These are phyloP conservation scores for Unio pictorum DNA, from an alignment of 2,888 invertebrate species.

Conservation along the genomic window DNA sequence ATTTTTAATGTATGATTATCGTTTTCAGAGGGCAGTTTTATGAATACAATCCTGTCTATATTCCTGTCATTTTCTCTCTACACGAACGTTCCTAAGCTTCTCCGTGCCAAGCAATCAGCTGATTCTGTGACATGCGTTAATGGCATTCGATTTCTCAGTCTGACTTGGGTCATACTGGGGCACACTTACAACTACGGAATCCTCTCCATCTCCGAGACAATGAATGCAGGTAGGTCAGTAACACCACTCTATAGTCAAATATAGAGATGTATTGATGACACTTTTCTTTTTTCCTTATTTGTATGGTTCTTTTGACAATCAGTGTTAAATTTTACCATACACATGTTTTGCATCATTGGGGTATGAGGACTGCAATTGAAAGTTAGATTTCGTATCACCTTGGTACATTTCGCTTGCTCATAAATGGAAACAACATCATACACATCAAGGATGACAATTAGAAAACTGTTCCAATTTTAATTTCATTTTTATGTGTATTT, in stretches of 20 bases:
- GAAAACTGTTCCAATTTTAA: too few species aligned
- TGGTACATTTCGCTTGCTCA: too few species aligned
- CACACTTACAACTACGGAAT: slow-evolving; percentile 53
- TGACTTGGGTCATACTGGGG: slow-evolving; percentile 57
- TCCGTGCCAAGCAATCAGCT: slow-evolving; percentile 71
- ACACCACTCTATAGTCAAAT: background rate
- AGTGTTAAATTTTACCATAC: too few species aligned
- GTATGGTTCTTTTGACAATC: too few species aligned
- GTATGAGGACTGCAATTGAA: too few species aligned
- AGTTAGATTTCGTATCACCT: too few species aligned
- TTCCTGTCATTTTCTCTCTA: slow-evolving; percentile 80
- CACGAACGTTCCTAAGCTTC: slow-evolving; percentile 76
- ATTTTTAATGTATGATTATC: background rate
- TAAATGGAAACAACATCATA: too few species aligned
- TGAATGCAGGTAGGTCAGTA: slow-evolving; percentile 19
- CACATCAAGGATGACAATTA: too few species aligned
- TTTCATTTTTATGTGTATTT: too few species aligned
- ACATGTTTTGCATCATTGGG: too few species aligned
- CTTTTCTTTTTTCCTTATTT: too few species aligned
- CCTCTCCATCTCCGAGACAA: slow-evolving; percentile 29
- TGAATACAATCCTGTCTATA: slow-evolving; percentile 69
- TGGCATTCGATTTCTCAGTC: slow-evolving; percentile 75
- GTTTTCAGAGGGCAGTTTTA: slow-evolving; percentile 17
- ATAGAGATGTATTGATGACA: too few species aligned
- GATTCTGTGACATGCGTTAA: slow-evolving; percentile 81